phyloP scores from a whole-genome alignment of 2,113 vertebrate genomes.

The Chaetorhynchus papuensis region DNA sequence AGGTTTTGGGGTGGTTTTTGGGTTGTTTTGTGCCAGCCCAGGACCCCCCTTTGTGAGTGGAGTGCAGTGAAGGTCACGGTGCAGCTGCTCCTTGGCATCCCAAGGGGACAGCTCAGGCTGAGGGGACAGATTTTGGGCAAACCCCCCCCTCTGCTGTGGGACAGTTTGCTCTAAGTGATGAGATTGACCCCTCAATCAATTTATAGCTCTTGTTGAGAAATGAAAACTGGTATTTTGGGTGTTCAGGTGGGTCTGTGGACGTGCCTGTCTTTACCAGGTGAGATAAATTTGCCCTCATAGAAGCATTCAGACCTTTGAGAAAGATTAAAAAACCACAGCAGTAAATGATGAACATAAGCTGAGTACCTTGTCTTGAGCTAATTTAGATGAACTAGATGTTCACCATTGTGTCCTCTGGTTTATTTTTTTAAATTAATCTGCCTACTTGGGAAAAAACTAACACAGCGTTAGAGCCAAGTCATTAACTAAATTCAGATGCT shows the following conservation, averaged over 20 bases:
- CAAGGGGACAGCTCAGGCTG: not conserved
- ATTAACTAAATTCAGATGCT: conserved; percentile 30
- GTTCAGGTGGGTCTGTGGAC: not conserved
- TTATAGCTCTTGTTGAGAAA: not conserved
- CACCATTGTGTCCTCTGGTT: not conserved
- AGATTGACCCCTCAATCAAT: not conserved
- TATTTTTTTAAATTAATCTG: not conserved
- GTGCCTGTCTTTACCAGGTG: not conserved
- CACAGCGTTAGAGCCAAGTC: not conserved
- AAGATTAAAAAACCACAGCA: not conserved
- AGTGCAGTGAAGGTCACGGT: not conserved
- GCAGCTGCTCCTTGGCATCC: not conserved
- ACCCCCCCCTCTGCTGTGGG: not conserved
- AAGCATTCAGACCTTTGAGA: not conserved
- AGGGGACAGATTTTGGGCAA: not conserved
- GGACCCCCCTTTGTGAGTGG: not conserved
- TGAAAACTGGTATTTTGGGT: not conserved
- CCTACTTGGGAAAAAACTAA: not conserved
- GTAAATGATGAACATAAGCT: not conserved
- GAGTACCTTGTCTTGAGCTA: not conserved
- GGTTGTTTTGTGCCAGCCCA: not conserved
- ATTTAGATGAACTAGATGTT: not conserved
- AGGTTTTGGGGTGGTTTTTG: not conserved
- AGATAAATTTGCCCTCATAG: not conserved
- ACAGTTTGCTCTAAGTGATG: not conserved